Evolutionary conservation across 2,113 vertebrate genomes (phyloP).

Genomic region (Regulus satrapa): DNA sequence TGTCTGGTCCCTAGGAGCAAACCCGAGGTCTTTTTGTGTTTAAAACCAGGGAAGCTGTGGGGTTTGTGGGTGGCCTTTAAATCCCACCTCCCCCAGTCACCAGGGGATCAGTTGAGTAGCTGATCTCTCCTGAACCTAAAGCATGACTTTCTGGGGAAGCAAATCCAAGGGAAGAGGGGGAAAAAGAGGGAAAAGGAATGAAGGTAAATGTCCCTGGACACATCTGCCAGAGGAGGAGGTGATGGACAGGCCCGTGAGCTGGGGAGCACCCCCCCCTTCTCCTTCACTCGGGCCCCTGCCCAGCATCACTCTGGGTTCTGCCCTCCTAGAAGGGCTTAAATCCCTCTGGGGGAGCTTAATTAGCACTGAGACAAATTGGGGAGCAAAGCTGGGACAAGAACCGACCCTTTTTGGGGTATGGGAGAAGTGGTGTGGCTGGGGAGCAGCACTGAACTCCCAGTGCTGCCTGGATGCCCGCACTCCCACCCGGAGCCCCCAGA

Average conservation of each 20-base stretch:
- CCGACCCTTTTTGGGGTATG: accelerated
- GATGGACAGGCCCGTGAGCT: neutral
- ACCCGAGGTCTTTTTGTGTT: neutral
- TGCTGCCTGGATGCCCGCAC: accelerated
- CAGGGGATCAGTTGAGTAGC: neutral
- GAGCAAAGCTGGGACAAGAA: neutral
- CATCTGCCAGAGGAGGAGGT: neutral
- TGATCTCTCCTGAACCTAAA: neutral
- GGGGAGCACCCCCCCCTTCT: neutral
- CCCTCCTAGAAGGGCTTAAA: neutral
- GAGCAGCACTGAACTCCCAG: neutral
- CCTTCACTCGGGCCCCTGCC: neutral
- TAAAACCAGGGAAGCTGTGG: neutral
- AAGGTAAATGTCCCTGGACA: neutral
- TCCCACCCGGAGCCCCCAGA: neutral
- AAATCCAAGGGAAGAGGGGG: neutral
- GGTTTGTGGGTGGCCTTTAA: neutral
- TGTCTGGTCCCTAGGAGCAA: neutral
- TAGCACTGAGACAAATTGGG: neutral
- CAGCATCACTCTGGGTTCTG: neutral
- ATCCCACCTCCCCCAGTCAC: neutral
- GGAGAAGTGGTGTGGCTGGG: neutral
- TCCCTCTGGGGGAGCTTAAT: neutral
- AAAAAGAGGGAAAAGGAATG: neutral
- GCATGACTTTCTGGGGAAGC: neutral